Evolutionary conservation across 2,797 vertebrate species (phyloP).

Genomic region (Danionella dracula): DNA sequence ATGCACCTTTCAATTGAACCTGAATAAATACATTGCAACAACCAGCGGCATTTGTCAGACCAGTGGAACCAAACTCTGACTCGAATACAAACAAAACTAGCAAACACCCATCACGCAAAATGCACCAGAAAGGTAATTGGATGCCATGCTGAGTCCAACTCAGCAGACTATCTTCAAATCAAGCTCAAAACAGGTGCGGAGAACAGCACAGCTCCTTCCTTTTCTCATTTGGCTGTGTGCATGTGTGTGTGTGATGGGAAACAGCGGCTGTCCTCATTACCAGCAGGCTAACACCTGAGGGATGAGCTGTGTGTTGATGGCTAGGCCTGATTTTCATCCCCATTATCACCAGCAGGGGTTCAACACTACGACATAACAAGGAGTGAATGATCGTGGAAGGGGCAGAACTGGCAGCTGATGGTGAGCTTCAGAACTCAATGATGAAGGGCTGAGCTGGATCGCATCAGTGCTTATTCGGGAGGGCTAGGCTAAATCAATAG

Average conservation of each 20-base stretch:
- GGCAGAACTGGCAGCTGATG: slow-evolving; percentile 52
- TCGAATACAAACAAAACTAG: slow-evolving; percentile 24
- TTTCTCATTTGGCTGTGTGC: slow-evolving; percentile 43
- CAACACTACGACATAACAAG: slow-evolving; percentile 63
- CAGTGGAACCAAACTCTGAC: slow-evolving; percentile 11
- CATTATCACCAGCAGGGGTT: slow-evolving; percentile 71
- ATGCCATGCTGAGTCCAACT: slow-evolving; percentile 31
- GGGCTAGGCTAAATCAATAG: slow-evolving; percentile 68
- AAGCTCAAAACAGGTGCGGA: slow-evolving; percentile 56
- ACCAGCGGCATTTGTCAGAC: slow-evolving; percentile 35
- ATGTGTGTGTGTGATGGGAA: slow-evolving; percentile 53
- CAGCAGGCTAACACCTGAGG: slow-evolving; percentile 63
- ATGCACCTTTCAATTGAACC: slow-evolving; percentile 50
- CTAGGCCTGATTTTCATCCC: slow-evolving; percentile 68
- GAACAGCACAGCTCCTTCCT: slow-evolving; percentile 41
- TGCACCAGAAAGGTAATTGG: slow-evolving; percentile 30
- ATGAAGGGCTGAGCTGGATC: slow-evolving; percentile 59
- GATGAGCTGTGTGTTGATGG: slow-evolving; percentile 72
- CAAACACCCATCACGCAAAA: slow-evolving; percentile 14
- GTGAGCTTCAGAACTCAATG: slow-evolving; percentile 58
- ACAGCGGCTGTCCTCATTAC: slow-evolving; percentile 71
- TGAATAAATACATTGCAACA: slow-evolving; percentile 50
- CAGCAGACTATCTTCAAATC: slow-evolving; percentile 31
- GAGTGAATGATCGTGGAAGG: slow-evolving; percentile 37
- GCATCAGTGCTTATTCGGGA: slow-evolving; percentile 57